phyloP scores from a whole-genome alignment of 2,113 vertebrate genomes.

The Corydoras maculifer region DNA sequence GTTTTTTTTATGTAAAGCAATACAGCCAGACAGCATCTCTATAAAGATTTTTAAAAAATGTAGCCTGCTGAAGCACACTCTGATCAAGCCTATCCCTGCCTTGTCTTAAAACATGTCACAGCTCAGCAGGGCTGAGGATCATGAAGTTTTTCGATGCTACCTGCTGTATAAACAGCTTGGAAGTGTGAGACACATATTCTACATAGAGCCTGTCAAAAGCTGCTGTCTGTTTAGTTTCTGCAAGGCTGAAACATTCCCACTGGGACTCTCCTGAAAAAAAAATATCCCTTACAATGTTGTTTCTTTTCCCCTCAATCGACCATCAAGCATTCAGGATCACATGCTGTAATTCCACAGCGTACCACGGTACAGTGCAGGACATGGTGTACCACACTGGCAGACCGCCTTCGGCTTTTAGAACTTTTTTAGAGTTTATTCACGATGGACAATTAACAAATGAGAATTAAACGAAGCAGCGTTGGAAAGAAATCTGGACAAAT shows the following conservation, averaged over 20 bases:
- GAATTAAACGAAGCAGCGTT: no score
- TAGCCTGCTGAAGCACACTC: not conserved
- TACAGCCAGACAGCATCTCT: not conserved
- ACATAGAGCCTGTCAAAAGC: constrained; percentile 47
- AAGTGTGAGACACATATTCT: constrained; percentile 39
- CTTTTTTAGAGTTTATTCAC: no score
- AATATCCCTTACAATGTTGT: not conserved
- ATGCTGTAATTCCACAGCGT: no score
- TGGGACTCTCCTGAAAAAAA: constrained; percentile 41
- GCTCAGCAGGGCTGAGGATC: constrained; percentile 1
- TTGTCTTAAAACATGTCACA: not conserved
- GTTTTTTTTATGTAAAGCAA: not conserved
- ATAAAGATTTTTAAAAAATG: not conserved
- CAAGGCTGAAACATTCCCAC: constrained; percentile 26
- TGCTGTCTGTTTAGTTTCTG: constrained; percentile 34
- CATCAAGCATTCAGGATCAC: no score
- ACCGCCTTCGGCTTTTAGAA: no score
- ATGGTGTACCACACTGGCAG: no score
- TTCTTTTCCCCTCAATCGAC: no score
- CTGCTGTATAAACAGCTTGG: constrained; percentile 45
- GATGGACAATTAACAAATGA: no score
- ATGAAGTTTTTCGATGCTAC: constrained; percentile 4
- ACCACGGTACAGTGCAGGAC: no score
- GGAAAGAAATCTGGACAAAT: no score
- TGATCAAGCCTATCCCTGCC: not conserved